These are phyloP conservation scores for Colistium nudipinnis DNA, from an alignment of 2,113 vertebrate species.

Conservation along the genomic window DNA sequence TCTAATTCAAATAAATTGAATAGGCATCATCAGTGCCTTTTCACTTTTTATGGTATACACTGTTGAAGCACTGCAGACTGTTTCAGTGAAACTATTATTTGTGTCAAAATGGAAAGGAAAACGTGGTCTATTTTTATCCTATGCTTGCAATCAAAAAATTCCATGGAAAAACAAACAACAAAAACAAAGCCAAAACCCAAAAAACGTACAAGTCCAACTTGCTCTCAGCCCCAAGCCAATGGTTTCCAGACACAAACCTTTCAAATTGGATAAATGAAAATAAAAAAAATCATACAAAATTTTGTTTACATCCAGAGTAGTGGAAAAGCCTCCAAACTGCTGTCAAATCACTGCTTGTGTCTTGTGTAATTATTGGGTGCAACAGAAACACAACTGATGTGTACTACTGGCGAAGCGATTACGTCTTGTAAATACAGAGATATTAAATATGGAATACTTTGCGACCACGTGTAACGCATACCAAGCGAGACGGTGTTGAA, in stretches of 20 bases:
- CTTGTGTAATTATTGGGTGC: neutral
- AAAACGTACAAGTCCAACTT: neutral
- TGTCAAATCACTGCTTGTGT: neutral
- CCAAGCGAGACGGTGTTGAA: constrained; percentile 29
- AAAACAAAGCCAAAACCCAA: too few relatives aligned
- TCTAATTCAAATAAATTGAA: too few relatives aligned
- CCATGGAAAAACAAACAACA: neutral
- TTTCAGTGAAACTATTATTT: too few relatives aligned
- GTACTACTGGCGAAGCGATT: neutral
- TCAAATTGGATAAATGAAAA: too few relatives aligned
- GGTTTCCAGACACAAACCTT: neutral
- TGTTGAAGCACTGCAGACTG: too few relatives aligned
- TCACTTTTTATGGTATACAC: too few relatives aligned
- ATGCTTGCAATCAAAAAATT: neutral
- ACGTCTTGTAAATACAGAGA: neutral
- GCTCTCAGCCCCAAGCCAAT: neutral
- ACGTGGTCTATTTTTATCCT: neutral
- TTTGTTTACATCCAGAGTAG: neutral
- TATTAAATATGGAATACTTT: neutral
- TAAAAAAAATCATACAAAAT: too few relatives aligned
- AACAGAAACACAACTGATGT: neutral
- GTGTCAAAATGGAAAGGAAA: too few relatives aligned
- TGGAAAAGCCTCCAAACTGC: neutral
- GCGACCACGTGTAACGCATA: constrained; percentile 4
- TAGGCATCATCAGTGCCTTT: too few relatives aligned